phyloP scores from a whole-genome alignment of 2,888 invertebrate genomes.

The Lasioglossum oenotherae region DNA sequence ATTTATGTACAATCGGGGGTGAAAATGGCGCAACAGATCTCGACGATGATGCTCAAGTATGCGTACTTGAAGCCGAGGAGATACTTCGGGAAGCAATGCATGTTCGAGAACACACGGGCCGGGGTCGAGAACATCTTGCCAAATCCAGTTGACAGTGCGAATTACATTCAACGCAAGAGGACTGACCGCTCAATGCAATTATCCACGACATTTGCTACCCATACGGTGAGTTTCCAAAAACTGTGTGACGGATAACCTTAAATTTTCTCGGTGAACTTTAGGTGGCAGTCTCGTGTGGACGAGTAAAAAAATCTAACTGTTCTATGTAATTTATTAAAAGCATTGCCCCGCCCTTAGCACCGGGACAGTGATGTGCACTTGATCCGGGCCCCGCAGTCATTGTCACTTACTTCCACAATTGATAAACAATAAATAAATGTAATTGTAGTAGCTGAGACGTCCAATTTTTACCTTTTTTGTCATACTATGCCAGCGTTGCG shows the following conservation, averaged over 20 bases:
- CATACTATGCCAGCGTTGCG: no score
- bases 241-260: conserved; percentile 17
- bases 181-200: conserved; percentile 88
- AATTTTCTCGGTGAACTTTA: not conserved
- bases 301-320: not conserved
- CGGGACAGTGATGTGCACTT: no score
- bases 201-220: conserved; percentile 87
- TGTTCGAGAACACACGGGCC: conserved; percentile 87
- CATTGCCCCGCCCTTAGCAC: no score
- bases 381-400: not conserved
- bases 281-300: not conserved
- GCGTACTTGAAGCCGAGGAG: conserved; percentile 89
- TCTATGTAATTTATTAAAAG: not conserved
- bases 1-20: conserved; percentile 8
- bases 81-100: conserved; percentile 89
- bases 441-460: no score
- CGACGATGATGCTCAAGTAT: conserved; percentile 85
- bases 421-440: no score
- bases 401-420: not conserved
- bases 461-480: no score
- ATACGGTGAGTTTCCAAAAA: conserved; percentile 86
- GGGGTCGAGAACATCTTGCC: conserved; percentile 78
- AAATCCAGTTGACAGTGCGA: conserved; percentile 87
- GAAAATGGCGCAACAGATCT: not conserved
- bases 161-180: conserved; percentile 87